phyloP scores from a whole-genome alignment of 2,888 invertebrate species.

The Poecilobothrus nobilitatus region DNA sequence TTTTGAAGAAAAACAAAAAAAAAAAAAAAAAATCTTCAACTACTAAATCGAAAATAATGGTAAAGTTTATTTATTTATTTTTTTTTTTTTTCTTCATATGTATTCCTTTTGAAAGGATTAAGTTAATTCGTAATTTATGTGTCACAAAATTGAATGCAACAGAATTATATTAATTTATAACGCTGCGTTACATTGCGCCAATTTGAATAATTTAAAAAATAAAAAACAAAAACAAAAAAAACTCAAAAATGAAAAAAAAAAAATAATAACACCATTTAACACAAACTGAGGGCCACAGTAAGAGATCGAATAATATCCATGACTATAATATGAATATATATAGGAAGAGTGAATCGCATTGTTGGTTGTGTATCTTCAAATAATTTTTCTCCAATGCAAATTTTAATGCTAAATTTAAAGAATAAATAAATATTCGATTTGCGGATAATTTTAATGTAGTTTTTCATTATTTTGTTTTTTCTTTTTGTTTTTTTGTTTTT shows the following conservation, averaged over 20 bases:
- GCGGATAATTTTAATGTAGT: conserved; percentile 10
- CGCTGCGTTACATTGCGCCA: conserved; percentile 22
- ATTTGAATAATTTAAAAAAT: conserved; percentile 4
- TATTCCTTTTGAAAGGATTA: conserved; percentile 31
- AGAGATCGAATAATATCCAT: no score
- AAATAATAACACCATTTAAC: no score
- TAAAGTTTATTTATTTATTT: background rate
- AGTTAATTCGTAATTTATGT: conserved; percentile 46
- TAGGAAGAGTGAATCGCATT: no score
- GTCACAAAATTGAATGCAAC: conserved; percentile 45
- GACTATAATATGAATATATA: no score
- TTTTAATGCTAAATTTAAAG: conserved; percentile 13
- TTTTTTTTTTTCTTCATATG: background rate
- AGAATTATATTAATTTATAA: conserved; percentile 45
- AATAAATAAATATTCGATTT: conserved; percentile 24
- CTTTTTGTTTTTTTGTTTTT: no score
- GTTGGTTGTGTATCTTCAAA: background rate
- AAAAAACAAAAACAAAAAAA: no score
- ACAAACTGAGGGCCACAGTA: no score
- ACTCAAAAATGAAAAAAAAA: no score
- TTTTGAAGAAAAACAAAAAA: conserved; percentile 11
- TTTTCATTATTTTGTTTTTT: no score
- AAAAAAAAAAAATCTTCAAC: background rate
- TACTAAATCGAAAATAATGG: background rate
- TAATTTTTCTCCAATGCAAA: no score